Evolutionary conservation across 2,888 invertebrate genomes (phyloP).

Genomic region (Leptodirus hochenwartii): DNA sequence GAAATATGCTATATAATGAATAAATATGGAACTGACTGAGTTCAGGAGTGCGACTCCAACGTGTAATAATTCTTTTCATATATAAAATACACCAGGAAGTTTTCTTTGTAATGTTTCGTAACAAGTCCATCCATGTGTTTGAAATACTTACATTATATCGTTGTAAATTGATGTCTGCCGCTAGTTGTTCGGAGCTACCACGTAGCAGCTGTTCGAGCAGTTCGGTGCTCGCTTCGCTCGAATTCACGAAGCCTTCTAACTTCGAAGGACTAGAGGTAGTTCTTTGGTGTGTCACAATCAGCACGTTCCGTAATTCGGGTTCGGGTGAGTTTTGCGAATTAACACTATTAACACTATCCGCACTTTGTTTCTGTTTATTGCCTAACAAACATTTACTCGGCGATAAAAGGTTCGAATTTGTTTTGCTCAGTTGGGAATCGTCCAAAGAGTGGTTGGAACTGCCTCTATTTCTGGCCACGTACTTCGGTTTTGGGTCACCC

Average conservation of each 20-base stretch:
- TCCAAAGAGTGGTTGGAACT: slow-evolving; percentile 35
- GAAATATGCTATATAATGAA: too few relatives aligned
- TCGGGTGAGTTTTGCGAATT: too few relatives aligned
- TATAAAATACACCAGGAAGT: too few relatives aligned
- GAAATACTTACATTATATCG: slow-evolving; percentile 21
- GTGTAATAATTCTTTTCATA: too few relatives aligned
- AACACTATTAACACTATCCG: slow-evolving; percentile 26
- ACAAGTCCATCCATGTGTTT: too few relatives aligned
- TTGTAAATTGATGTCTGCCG: slow-evolving; percentile 19
- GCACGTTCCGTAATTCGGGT: too few relatives aligned
- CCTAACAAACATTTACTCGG: too few relatives aligned
- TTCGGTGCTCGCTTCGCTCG: slow-evolving; percentile 39
- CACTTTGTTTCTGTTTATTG: too few relatives aligned
- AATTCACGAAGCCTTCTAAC: slow-evolving; percentile 38
- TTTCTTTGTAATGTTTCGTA: slow-evolving; percentile 1
- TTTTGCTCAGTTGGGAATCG: slow-evolving; percentile 26
- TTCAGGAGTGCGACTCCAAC: too few relatives aligned
- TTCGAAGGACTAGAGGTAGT: slow-evolving; percentile 68
- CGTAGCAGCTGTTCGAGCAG: slow-evolving; percentile 57
- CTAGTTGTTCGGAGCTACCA: slow-evolving; percentile 62
- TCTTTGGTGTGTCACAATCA: slow-evolving; percentile 46
- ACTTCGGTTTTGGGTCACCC: slow-evolving; percentile 19
- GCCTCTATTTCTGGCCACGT: slow-evolving; percentile 24
- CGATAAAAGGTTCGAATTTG: slow-evolving; percentile 6
- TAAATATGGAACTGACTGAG: too few relatives aligned